These are phyloP conservation scores for Agrilus biguttatus DNA, from an alignment of 2,888 invertebrate genomes.

Conservation along the genomic window DNA sequence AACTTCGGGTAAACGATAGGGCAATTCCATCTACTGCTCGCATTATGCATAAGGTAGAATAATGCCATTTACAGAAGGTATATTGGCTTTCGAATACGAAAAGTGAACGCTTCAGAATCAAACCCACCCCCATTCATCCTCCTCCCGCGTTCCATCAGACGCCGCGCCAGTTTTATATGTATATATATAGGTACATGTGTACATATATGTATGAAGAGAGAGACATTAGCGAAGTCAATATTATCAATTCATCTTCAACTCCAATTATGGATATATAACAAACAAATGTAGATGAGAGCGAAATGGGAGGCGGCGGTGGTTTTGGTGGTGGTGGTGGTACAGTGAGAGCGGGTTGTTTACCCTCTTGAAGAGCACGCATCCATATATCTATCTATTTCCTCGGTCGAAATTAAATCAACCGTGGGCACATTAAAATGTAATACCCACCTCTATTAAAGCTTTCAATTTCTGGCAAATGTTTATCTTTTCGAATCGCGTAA, in stretches of 20 bases:
- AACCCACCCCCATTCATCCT: too few relatives aligned
- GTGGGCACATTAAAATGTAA: constrained; percentile 29
- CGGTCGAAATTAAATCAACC: constrained; percentile 29
- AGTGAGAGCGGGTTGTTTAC: constrained; percentile 17
- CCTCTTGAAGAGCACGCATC: constrained; percentile 22
- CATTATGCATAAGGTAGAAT: neutral
- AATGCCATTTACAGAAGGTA: neutral
- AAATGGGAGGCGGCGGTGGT: too few relatives aligned
- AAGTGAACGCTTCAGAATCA: too few relatives aligned
- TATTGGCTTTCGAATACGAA: neutral
- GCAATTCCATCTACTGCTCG: neutral
- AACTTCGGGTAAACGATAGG: neutral
- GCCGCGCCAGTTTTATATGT: too few relatives aligned
- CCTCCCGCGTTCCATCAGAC: too few relatives aligned
- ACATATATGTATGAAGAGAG: too few relatives aligned
- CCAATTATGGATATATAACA: too few relatives aligned
- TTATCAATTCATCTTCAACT: too few relatives aligned
- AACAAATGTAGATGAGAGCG: too few relatives aligned
- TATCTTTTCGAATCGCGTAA: constrained; percentile 25
- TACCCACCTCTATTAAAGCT: constrained; percentile 29
- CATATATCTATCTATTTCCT: constrained; percentile 17
- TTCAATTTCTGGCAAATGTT: constrained; percentile 30
- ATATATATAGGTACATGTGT: too few relatives aligned
- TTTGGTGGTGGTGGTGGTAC: too few relatives aligned
- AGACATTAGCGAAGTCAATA: too few relatives aligned